phyloP scores from a whole-genome alignment of 2,888 invertebrate species.

The Dione vanillae region DNA sequence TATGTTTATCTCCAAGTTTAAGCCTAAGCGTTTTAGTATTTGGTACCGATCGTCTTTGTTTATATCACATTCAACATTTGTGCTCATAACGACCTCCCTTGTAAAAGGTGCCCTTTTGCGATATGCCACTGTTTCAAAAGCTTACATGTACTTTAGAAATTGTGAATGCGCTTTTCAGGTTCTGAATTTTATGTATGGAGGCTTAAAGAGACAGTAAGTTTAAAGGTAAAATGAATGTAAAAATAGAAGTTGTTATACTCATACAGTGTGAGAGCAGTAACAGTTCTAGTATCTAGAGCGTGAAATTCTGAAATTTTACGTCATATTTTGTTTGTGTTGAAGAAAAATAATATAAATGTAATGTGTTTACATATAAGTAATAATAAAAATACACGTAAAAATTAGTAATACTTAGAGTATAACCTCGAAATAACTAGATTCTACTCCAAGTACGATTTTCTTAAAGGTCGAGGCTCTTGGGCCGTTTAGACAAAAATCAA shows the following conservation, averaged over 20 bases:
- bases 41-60: conserved; percentile 56
- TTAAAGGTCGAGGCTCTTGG: too few relatives aligned
- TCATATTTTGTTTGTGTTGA: too few relatives aligned
- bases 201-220: conserved; percentile 13
- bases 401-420: too few relatives aligned
- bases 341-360: too few relatives aligned
- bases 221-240: conserved; percentile 9
- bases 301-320: not conserved
- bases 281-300: not conserved
- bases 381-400: too few relatives aligned
- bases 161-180: conserved; percentile 20
- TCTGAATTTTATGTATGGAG: not conserved
- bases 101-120: conserved; percentile 16
- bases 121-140: conserved; percentile 21
- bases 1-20: conserved; percentile 19
- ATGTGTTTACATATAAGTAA: too few relatives aligned
- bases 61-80: conserved; percentile 59
- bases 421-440: too few relatives aligned
- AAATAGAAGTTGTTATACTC: not conserved
- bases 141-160: conserved; percentile 15
- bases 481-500: too few relatives aligned
- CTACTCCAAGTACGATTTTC: too few relatives aligned
- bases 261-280: not conserved
- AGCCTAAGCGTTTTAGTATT: conserved; percentile 49
- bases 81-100: conserved; percentile 58